Percentiles rank a stretch among this genome's conserved stretches.
phyloP scores from a whole-genome alignment of 2,888 invertebrate species.

The Megalurothrips usitatus region DNA sequence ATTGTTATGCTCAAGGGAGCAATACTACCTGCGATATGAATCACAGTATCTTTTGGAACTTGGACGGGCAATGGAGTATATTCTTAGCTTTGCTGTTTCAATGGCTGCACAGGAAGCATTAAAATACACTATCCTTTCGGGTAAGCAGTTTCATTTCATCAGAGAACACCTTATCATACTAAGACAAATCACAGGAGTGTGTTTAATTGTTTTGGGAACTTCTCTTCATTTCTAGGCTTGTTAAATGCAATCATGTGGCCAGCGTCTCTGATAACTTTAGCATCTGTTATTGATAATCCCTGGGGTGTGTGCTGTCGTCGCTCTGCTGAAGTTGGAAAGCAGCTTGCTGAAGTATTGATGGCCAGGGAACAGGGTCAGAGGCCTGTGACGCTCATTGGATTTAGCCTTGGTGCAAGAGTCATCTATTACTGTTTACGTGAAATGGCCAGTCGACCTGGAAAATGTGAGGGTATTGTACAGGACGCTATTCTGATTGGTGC shows the following conservation, averaged over 20 bases:
- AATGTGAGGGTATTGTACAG: constrained; percentile 58
- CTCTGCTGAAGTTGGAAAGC: constrained; percentile 57
- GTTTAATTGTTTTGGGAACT: not conserved
- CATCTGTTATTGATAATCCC: constrained; percentile 59
- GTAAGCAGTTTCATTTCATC: constrained; percentile 42
- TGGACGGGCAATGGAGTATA: constrained; percentile 58
- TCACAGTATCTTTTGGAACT: constrained; percentile 55
- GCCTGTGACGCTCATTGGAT: constrained; percentile 61
- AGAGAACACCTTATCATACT: constrained; percentile 3
- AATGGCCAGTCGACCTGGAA: constrained; percentile 40
- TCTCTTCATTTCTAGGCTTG: constrained; percentile 48
- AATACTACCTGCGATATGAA: constrained; percentile 61
- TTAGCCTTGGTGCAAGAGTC: constrained; percentile 62
- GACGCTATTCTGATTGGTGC: constrained; percentile 61
- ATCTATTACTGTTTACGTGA: constrained; percentile 58
- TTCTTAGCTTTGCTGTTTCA: constrained; percentile 54
- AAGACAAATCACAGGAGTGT: not conserved
- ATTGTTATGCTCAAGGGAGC: constrained; percentile 55
- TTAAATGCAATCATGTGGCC: constrained; percentile 63
- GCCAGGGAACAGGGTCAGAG: constrained; percentile 58
- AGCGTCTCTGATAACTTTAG: constrained; percentile 54
- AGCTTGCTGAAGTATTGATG: constrained; percentile 60
- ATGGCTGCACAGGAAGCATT: constrained; percentile 60
- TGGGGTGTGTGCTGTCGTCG: constrained; percentile 62
- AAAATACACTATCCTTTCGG: constrained; percentile 58